Evolutionary conservation across 1,140 invertebrate species (phyloP), one percentile per base, ranked within the genome.

Genomic region (Calephelis nemesis): DNA sequence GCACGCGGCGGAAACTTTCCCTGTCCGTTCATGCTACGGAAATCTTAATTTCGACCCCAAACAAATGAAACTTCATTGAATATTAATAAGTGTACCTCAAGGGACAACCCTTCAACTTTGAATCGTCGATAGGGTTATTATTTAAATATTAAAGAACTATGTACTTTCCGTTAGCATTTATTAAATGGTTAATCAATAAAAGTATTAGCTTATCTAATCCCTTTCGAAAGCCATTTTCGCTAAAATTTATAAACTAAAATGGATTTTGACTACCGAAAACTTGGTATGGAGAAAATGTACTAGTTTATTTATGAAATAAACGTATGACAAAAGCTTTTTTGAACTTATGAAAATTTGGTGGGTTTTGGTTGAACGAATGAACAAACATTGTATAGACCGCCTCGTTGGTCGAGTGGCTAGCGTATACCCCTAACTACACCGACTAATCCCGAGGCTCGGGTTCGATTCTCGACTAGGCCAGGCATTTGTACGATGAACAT

Each of bases 1-100:
- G 58, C 66, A 65, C 69, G 66, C 64, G 72, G 65, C 68, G 10
- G 47, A 42, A 70, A 73, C 19, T 73, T 70, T 73, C 52, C 65
- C 64, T 70, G 68, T 73, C 71, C 64, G 67, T 63, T 73, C 64
- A 58, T 42, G 50, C 62, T 58, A 68, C 49, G 40, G 42, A 63
- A 63, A 50, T 67, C 75, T 67, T 76, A 74, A 70, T 72, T 70
- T 72, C 64, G 13, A 47, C 71, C 66, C 64, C 66, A 60, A 76
- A 74, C 68, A 76, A 71, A 68, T 70, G 70, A 68, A 72, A 73
- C 70, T 70, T 74, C 68, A 74, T 74, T 71, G 70, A 76, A 76
- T 74, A 74, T 76, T 74, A 76, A 76, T 74, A 72, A 70, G 68
- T 70, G 64, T 69, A 73, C 64, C 68, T 67, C 66, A 1, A 60